Conservation (phyloP, 2,888 invertebrate genomes). For the Mythimna ferrago region DNA sequence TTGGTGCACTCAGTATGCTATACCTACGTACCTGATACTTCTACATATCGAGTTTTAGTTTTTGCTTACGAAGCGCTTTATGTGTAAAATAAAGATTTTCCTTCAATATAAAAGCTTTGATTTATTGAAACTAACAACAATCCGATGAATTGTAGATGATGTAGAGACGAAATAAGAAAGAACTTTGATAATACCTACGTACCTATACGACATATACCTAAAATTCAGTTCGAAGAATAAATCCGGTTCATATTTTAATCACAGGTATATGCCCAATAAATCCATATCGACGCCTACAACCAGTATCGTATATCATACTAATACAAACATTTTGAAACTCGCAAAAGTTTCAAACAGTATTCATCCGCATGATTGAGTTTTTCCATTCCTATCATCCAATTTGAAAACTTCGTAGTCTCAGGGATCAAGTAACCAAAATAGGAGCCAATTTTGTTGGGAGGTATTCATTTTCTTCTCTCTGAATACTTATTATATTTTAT, state of each 20-base stretch:
- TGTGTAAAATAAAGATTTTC: not conserved
- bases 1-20: not conserved
- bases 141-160: not conserved
- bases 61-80: not conserved
- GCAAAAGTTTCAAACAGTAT: conserved; percentile 48
- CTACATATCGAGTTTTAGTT: too few relatives aligned
- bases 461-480: conserved; percentile 44
- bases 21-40: not conserved
- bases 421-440: conserved; percentile 56
- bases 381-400: conserved; percentile 56
- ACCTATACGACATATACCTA: too few relatives aligned
- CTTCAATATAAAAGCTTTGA: not conserved
- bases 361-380: conserved; percentile 56
- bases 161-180: not conserved
- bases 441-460: conserved; percentile 36
- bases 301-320: conserved; percentile 30
- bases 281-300: conserved; percentile 1
- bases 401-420: conserved; percentile 49
- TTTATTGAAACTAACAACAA: conserved; percentile 2
- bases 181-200: not conserved
- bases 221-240: not conserved
- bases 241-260: conserved; percentile 6
- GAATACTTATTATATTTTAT: conserved; percentile 23
- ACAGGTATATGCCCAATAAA: conserved; percentile 8
- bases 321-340: conserved; percentile 46